phyloP scores from a whole-genome alignment of 2,888 invertebrate genomes.

The Cheilosia vulpina region DNA sequence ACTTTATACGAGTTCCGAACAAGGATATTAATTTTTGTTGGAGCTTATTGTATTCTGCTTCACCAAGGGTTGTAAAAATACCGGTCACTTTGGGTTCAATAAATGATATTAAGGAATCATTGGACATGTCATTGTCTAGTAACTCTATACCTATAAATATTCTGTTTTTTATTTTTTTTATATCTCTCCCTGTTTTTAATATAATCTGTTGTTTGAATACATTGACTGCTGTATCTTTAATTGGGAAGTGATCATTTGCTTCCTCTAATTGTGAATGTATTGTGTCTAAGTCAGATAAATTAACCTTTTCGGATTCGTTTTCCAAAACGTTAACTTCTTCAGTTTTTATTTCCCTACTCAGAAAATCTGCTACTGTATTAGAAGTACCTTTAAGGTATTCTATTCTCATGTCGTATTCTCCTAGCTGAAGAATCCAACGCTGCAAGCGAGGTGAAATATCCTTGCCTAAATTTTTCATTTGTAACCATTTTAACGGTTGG shows the following conservation, averaged over 20 bases:
- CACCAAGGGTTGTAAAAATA: conserved; percentile 3
- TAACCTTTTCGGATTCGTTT: conserved; percentile 10
- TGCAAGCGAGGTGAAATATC: conserved; percentile 10
- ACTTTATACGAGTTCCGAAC: conserved; percentile 11
- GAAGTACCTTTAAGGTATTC: conserved; percentile 15
- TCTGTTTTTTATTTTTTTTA: not conserved
- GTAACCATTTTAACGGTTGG: conserved; percentile 9
- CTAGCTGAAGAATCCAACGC: not conserved
- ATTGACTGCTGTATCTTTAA: not conserved
- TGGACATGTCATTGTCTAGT: conserved; percentile 7
- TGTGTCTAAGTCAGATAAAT: not conserved
- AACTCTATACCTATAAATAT: conserved; percentile 4
- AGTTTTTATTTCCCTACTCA: not conserved
- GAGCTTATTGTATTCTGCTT: not conserved
- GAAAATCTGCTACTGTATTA: conserved; percentile 12
- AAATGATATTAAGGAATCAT: not conserved
- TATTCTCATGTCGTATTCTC: conserved; percentile 9
- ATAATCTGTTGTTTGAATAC: not conserved
- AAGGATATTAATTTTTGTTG: conserved; percentile 7
- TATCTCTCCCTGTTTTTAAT: not conserved
- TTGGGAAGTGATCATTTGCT: too few species aligned
- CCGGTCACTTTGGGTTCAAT: conserved; percentile 4
- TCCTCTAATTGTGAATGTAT: too few species aligned
- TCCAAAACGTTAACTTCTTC: conserved; percentile 13
- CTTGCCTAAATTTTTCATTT: conserved; percentile 10